Base-by-base conservation (phyloP, 2,797 vertebrate species). In the Clarias pachynema region DNA sequence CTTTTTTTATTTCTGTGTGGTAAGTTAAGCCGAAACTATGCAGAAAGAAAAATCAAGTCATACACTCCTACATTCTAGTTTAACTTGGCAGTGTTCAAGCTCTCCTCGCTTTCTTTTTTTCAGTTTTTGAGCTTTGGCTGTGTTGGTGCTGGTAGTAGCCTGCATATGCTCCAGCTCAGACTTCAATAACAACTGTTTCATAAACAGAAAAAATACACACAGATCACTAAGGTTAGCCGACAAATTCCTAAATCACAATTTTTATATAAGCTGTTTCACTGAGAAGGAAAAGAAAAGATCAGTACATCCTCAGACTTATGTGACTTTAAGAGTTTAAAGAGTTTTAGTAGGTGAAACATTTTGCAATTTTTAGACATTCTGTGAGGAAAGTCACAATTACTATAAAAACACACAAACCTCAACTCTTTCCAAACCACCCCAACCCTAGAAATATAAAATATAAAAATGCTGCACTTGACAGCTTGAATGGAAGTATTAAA, bases 21-120 rank as follows among this genome's bases (percentile, higher is more conserved):
- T 59, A 34, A 59, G 74, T 34, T 20, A 34, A 59, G 18, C 74
- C 14, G 37, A 62, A 60, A 24, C 31, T 34, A 34, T 49, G 44
- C 10, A 24, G 34, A 7, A 18, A 57, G n/a, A 75, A 53, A 57
- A 16, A 72, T 26, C 44, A 53, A 18, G 16, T 75, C 31, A 7
- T 31, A 60, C 12, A 37, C 75, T 60, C 57, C 57, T 78, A 37
- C 12, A 79, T 57, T 34, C 53, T 57, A 34, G 56, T 59, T 34
- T 59, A 77, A 22, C 56, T 34, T 78, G 75, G 56, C 75, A 78
- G 57, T 37, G 75, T 77, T 77, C 26, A 59, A 59, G 53, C 29
- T 34, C 9, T 31, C 2, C 29, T 24, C 0, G 0, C 9, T 22
- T 77, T 59, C 29, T 57, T 6, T 57, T 59, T 59, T 77, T 59